Base-by-base conservation (phyloP, 2,113 vertebrate genomes). In the Atherinomorus stipes region DNA sequence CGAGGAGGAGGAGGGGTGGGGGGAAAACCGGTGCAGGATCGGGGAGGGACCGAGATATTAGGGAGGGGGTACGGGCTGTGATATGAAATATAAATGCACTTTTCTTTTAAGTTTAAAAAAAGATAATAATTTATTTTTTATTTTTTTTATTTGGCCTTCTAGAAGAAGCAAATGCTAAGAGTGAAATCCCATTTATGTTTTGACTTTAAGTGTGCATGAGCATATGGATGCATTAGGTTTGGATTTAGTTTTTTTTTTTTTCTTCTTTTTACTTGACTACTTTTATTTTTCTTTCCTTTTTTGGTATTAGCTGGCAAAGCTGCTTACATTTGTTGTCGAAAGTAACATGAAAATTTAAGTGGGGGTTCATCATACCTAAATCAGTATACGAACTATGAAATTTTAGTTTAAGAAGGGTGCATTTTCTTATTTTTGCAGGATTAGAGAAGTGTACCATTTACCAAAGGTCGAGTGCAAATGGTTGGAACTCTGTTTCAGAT, bases 1-100 rank as follows among this genome's bases (percentile, higher is more conserved):
- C 85, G 64, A 87, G 75, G 74, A 50, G 68, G 80, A 60, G 74
- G 31, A 9, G 31, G 31, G 31, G 31, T 7, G 3, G 31, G 31
- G 4, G 28, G 31, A n/a, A n/a, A n/a, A n/a, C 88, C 16, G 18
- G 70, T 1, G 59, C 62, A 81, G 80, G 42, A 76, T 58, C n/a
- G 79, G 78, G 80, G 83, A 67, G 79, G 81, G 83, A 74, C 37
- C 54, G 69, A 75, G 34, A 65, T 71, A 80, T 79, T 90, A 87
- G 93, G 88, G 92, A 92, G 81, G 90, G 87, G 84, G 68, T 90
- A 57, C 15, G 83, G 87, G 92, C 89, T 92, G 93, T 64, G 73
- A 87, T 94, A 95, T 94, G 94, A 90, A 92, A 92, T 95, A 95
- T 95, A 95, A 96, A 97, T 97, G 96, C 96, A 96, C 96, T 98